Conservation (phyloP, 2,888 invertebrate species). For the Abrostola triplasia region DNA sequence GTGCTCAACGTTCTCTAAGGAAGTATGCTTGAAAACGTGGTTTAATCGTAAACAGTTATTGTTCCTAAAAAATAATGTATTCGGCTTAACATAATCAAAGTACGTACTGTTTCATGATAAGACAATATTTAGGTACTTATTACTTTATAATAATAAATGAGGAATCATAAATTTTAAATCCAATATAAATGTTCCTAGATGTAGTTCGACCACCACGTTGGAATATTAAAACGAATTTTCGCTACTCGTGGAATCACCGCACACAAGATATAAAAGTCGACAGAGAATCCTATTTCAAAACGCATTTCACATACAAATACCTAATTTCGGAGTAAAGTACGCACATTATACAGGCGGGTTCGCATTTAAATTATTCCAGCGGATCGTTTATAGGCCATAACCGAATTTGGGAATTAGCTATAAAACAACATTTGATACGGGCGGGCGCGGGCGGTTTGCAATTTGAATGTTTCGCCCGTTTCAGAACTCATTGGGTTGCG, state of each 20-base stretch:
- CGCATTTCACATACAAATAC: slow-evolving; percentile 89
- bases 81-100: no score
- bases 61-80: no score
- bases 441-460: slow-evolving; percentile 86
- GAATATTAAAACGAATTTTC: slow-evolving; percentile 58
- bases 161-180: not conserved
- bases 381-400: slow-evolving; percentile 89
- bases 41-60: no score
- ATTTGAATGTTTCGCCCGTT: slow-evolving; percentile 87
- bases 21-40: no score
- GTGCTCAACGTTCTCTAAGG: not conserved
- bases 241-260: slow-evolving; percentile 55
- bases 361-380: slow-evolving; percentile 88
- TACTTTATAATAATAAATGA: not conserved
- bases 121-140: not conserved
- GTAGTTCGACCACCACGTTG: slow-evolving; percentile 10
- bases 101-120: no score
- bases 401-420: slow-evolving; percentile 89
- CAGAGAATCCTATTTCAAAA: slow-evolving; percentile 85
- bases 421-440: slow-evolving; percentile 89
- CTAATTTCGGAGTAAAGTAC: slow-evolving; percentile 87
- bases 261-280: slow-evolving; percentile 80
- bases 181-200: not conserved
- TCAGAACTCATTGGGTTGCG: slow-evolving; percentile 84
- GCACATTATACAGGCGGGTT: slow-evolving; percentile 87